phyloP scores from a whole-genome alignment of 2,797 vertebrate genomes.

The Macropus fuliginosus region DNA sequence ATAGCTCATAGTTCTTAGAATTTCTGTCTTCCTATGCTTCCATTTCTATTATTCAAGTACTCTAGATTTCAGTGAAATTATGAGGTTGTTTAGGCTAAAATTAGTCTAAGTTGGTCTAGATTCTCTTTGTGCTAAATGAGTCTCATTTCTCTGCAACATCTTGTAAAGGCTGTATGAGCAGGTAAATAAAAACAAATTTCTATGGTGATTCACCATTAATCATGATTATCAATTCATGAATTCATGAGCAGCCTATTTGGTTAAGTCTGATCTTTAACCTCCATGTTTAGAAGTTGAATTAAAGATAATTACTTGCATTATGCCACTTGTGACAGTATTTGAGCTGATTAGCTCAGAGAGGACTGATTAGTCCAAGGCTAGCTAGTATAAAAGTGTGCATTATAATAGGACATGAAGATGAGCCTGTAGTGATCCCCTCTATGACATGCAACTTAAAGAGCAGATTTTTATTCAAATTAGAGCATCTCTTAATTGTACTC shows the following conservation, averaged over 20 bases:
- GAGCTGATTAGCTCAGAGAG: slow-evolving; percentile 82
- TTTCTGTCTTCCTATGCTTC: neutral
- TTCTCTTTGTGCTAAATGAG: slow-evolving; percentile 30
- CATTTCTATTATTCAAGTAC: neutral
- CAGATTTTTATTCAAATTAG: slow-evolving; percentile 75
- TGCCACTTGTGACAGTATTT: slow-evolving; percentile 78
- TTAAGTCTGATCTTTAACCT: slow-evolving; percentile 79
- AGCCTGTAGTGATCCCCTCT: slow-evolving; percentile 67
- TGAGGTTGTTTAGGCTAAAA: slow-evolving; percentile 32
- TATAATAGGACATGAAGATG: slow-evolving; percentile 81
- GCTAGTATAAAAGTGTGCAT: slow-evolving; percentile 74
- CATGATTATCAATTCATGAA: slow-evolving; percentile 80
- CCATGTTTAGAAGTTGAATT: slow-evolving; percentile 82
- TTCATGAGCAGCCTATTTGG: slow-evolving; percentile 74
- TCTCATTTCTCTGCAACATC: slow-evolving; percentile 55
- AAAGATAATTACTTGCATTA: slow-evolving; percentile 81
- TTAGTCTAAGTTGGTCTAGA: slow-evolving; percentile 41
- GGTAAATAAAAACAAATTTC: slow-evolving; percentile 78
- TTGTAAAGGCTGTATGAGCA: slow-evolving; percentile 61
- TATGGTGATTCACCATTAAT: slow-evolving; percentile 74
- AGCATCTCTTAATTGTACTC: slow-evolving; percentile 73
- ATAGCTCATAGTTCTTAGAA: neutral
- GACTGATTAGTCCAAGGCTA: slow-evolving; percentile 81
- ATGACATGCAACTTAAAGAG: slow-evolving; percentile 73
- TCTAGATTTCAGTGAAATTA: neutral